Percentiles rank a stretch among this genome's conserved stretches.
Evolutionary conservation across 2,888 invertebrate species (phyloP).

Genomic region (Catocala sponsa): DNA sequence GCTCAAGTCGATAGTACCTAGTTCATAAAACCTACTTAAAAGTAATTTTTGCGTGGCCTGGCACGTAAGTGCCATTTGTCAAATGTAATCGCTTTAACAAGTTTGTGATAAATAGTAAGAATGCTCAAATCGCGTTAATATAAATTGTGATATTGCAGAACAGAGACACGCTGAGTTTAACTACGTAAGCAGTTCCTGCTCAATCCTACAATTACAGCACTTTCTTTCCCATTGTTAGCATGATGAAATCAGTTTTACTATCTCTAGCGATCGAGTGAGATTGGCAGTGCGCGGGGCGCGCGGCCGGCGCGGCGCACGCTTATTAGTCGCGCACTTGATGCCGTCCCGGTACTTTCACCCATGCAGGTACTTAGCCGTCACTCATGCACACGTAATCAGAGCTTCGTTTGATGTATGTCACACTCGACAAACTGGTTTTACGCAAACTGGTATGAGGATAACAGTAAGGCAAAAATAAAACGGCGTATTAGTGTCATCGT

Average conservation of each 20-base stretch:
- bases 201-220: slow-evolving; percentile 84
- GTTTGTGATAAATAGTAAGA: no score
- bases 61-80: no score
- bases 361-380: slow-evolving; percentile 70
- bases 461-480: slow-evolving; percentile 48
- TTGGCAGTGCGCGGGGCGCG: slow-evolving; percentile 70
- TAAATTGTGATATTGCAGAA: background rate
- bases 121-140: no score
- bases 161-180: slow-evolving; percentile 27
- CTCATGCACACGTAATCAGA: slow-evolving; percentile 71
- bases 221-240: slow-evolving; percentile 84
- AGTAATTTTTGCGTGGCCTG: no score
- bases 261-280: slow-evolving; percentile 81
- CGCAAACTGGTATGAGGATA: slow-evolving; percentile 24
- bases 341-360: slow-evolving; percentile 81
- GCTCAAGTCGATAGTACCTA: no score
- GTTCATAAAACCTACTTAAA: no score
- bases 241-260: slow-evolving; percentile 83
- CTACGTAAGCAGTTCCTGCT: slow-evolving; percentile 67
- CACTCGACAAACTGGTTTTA: slow-evolving; percentile 32
- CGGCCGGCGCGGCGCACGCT: slow-evolving; percentile 48
- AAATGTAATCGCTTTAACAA: no score
- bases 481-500: slow-evolving; percentile 39
- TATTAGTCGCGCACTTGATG: slow-evolving; percentile 77
- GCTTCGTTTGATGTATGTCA: slow-evolving; percentile 58